Evolutionary conservation across 1,140 invertebrate species (phyloP).

Genomic region (Euschistus heros): DNA sequence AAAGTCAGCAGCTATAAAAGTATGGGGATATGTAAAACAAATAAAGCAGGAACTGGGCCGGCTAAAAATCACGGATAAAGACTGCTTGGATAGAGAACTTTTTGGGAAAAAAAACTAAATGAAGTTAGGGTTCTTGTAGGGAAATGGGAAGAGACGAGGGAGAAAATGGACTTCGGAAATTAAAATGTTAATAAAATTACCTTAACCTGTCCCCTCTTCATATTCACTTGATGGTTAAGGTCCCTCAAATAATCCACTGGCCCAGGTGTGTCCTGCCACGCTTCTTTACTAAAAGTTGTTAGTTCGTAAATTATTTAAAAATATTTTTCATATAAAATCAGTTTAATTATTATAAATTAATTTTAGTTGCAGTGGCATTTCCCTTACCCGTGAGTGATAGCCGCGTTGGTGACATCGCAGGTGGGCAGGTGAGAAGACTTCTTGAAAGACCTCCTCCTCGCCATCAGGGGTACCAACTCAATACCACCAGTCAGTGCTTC

Average conservation of each 20-base stretch:
- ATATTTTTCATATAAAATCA: neutral
- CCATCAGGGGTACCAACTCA: slow-evolving; percentile 55
- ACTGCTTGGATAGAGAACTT: too few relatives aligned
- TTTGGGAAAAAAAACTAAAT: too few relatives aligned
- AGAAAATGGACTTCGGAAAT: too few relatives aligned
- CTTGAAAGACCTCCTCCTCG: slow-evolving; percentile 39
- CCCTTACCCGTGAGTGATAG: slow-evolving; percentile 27
- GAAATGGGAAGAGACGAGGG: too few relatives aligned
- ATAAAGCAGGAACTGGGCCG: too few relatives aligned
- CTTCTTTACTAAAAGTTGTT: slow-evolving; percentile 11
- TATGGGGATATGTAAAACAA: too few relatives aligned
- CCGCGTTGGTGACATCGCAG: slow-evolving; percentile 45
- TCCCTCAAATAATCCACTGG: slow-evolving; percentile 32
- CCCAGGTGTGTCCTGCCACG: slow-evolving; percentile 2
- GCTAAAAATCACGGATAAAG: too few relatives aligned
- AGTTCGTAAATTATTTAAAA: neutral
- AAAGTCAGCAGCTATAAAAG: too few relatives aligned
- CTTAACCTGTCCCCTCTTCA: slow-evolving; percentile 31
- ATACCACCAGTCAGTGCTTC: slow-evolving; percentile 41
- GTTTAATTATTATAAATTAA: neutral
- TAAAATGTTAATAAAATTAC: slow-evolving; percentile 28
- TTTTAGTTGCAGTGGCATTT: neutral
- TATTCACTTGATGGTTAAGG: slow-evolving; percentile 33
- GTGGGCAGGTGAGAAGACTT: slow-evolving; percentile 37
- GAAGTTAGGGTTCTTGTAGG: too few relatives aligned